Evolutionary conservation across 2,888 invertebrate genomes (phyloP), one percentile per base, ranked within the genome.

Genomic region (Xylocampa areola): DNA sequence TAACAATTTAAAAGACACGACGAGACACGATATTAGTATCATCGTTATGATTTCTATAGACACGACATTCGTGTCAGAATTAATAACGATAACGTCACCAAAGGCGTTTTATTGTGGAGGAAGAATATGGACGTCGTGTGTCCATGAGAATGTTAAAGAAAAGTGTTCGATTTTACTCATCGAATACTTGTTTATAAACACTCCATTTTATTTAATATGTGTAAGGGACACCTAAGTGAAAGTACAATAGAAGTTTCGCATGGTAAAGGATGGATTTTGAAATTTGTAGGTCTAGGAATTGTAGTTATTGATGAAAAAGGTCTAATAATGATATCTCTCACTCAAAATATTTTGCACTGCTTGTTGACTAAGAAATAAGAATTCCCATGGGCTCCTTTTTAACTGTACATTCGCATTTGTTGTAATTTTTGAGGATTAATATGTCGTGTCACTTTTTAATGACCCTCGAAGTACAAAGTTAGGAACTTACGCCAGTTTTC

Each of bases 251-350:
- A 25, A 35, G 41, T 40, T 30, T 40, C 7, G n/a, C 23, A 17
- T 37, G 52, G 45, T 48, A 49, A 55, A 65, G 65, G 7, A 55
- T 44, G 64, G 48, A 19, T 68, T 30, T 39, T 39, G 35, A 48
- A 17, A 48, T 14, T 50, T 21, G 19, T 8, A 21, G 40, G 10
- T 21, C 44, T 39, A 55, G 48, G 11, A 21, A 57, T 48, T 33
- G 29, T 65, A 41, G 45, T 65, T 55, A 47, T 32, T 63, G 36
- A 39, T 50, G 21, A 40, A 55, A n/a, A 58, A 59, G 43, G 47
- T 50, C 23, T 54, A 68, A 35, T 43, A 33, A n/a, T n/a, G n/a
- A n/a, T 70, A 37, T 57, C 21, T 35, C 21, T 39, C 23, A 39
- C 21, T 29, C 25, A 35, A 13, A 14, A 41, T 33, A 29, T 47